Percentiles rank a stretch among this genome's conserved stretches.
Conservation (phyloP, 2,888 invertebrate species). For the Cynaeus angustus region DNA sequence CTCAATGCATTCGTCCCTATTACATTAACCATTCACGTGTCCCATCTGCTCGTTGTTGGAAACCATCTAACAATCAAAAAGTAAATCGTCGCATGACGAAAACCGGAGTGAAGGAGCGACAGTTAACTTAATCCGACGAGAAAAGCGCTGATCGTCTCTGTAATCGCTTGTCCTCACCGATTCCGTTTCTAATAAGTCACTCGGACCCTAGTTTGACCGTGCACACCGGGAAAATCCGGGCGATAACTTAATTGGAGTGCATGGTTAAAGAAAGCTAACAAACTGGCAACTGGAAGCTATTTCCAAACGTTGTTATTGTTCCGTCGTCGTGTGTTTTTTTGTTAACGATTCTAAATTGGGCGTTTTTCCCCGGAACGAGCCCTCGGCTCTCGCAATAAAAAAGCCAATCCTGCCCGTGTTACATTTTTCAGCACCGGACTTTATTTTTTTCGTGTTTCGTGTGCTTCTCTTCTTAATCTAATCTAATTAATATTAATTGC, state of each 20-base stretch:
- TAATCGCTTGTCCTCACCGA: slow-evolving; percentile 70
- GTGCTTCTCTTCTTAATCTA: slow-evolving; percentile 38
- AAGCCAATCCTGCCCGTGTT: slow-evolving; percentile 41
- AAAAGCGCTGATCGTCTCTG: slow-evolving; percentile 67
- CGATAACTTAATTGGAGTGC: slow-evolving; percentile 29
- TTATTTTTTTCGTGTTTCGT: slow-evolving; percentile 19
- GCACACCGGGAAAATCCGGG: slow-evolving; percentile 30
- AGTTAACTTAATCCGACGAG: slow-evolving; percentile 66
- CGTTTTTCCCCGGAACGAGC: background rate
- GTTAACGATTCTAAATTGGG: slow-evolving; percentile 1
- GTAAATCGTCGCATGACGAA: slow-evolving; percentile 26
- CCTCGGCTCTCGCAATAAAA: slow-evolving; percentile 37
- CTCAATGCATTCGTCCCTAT: slow-evolving; percentile 36
- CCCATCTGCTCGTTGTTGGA: slow-evolving; percentile 38
- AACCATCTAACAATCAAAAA: slow-evolving; percentile 18
- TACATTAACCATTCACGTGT: slow-evolving; percentile 46
- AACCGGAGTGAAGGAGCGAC: slow-evolving; percentile 55
- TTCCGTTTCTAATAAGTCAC: slow-evolving; percentile 69
- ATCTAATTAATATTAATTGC: slow-evolving; percentile 62
- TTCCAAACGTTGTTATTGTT: background rate
- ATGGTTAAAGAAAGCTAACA: background rate
- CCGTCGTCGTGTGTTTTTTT: background rate
- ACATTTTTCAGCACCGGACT: slow-evolving; percentile 44
- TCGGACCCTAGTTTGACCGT: slow-evolving; percentile 40
- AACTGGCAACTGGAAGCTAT: background rate